These are phyloP conservation scores for Rhea pennata DNA, from an alignment of 2,113 vertebrate species.

Conservation along the genomic window DNA sequence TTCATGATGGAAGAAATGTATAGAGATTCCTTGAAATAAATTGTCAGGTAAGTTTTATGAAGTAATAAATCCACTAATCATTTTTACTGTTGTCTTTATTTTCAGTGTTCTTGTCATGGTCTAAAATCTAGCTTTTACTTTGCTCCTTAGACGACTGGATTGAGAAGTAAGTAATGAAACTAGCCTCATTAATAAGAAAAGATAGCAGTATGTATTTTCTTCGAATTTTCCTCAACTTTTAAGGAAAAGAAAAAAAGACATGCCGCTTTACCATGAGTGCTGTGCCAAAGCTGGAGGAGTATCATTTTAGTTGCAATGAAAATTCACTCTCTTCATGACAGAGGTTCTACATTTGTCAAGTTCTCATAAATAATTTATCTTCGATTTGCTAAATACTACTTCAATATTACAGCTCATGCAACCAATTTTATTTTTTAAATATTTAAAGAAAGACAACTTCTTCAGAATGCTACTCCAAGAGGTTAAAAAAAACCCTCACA, in stretches of 20 bases:
- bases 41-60: not conserved
- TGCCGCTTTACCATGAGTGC: not conserved
- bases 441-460: not conserved
- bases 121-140: not conserved
- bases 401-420: not conserved
- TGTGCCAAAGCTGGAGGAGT: not conserved
- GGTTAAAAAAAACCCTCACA: accelerated
- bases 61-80: not conserved
- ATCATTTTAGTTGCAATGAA: not conserved
- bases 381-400: not conserved
- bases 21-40: not conserved
- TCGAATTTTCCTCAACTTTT: not conserved
- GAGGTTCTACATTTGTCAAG: not conserved
- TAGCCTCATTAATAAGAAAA: not conserved
- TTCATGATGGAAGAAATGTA: not conserved
- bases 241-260: not conserved
- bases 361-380: not conserved
- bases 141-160: not conserved
- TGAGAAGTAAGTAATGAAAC: not conserved
- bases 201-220: not conserved
- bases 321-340: not conserved
- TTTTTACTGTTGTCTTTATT: not conserved
- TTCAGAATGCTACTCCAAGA: not conserved
- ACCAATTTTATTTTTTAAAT: not conserved
- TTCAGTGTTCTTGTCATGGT: not conserved